Evolutionary conservation across 53 echinoderm and acorn worm genomes (phyloP), one percentile per base, ranked within the genome.

Genomic region (Hippasteria phrygiana): DNA sequence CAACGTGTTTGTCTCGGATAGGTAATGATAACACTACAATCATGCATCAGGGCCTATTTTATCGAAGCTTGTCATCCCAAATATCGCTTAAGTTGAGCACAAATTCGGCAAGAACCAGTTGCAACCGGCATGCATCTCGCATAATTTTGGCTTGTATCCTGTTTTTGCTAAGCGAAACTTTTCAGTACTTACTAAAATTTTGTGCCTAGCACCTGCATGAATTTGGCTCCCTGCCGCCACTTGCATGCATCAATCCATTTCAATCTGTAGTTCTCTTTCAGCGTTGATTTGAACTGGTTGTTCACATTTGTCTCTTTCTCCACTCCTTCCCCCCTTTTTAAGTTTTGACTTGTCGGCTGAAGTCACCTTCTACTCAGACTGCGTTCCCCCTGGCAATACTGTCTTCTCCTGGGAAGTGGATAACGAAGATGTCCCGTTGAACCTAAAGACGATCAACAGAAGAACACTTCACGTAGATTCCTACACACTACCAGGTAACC

Each of bases 391-490:
- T 24, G 92, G 92, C 6, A 71, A 74, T 20, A 92, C 94, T 8
- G 92, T 82, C 29, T 96, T 92, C 71, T 24, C 77, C 5, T 96
- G 96, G 96, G 73, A 84, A 2, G 96, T 96, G 40, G 88, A 96
- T 74, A 90, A 92, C 53, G 73, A 50, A 8, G 62, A 73, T n/a
- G 74, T 96, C 9, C 90, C 90, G 0, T 75, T 96, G 28, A 96
- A 93, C 86, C 78, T 94, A 9, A 90, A 88, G 78, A 96, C 91
- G 9, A 88, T 74, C 8, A 88, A 77, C 65, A 87, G 46, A 34
- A 71, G 94, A 4, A 88, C 75, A 2, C 86, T 96, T 1, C 84
- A 70, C 38, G 90, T 96, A 35, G 89, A 84, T 37, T 67, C 90
- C 33, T 72, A 91, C 65, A 76, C 86, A 20, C 85, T 96, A 34